Conservation (phyloP, 2,113 vertebrate species). For the Gnathonemus echidnorhynchus region DNA sequence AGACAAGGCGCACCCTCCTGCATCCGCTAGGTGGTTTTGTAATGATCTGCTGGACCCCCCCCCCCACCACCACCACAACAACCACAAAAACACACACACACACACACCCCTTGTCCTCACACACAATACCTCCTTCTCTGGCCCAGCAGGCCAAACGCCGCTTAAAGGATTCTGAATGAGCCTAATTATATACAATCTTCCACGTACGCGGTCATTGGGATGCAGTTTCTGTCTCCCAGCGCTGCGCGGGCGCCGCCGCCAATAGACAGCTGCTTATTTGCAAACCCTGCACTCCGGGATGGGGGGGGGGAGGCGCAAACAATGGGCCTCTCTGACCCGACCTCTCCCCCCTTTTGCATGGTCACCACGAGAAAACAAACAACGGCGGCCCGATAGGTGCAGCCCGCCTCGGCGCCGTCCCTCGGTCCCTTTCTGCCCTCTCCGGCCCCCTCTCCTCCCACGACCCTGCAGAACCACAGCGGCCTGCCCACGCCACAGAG, state of each 20-base stretch:
- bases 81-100: background rate
- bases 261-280: conserved; percentile 2
- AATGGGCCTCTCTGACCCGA: background rate
- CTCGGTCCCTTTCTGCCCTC: background rate
- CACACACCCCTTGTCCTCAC: background rate
- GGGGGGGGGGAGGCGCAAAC: background rate
- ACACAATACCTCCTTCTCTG: background rate
- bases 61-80: background rate
- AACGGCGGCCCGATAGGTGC: background rate
- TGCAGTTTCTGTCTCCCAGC: background rate
- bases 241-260: background rate
- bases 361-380: background rate
- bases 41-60: background rate
- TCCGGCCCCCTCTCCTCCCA: background rate
- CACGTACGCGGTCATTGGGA: background rate
- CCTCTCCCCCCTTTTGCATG: background rate
- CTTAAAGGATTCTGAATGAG: conserved; percentile 6
- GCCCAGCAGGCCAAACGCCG: background rate
- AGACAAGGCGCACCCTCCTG: background rate
- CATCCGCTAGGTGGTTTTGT: background rate
- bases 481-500: background rate
- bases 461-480: background rate
- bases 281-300: background rate
- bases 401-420: background rate
- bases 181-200: conserved; percentile 13